Evolutionary conservation across 1,140 invertebrate species (phyloP).

Genomic region (Trialeurodes vaporariorum): DNA sequence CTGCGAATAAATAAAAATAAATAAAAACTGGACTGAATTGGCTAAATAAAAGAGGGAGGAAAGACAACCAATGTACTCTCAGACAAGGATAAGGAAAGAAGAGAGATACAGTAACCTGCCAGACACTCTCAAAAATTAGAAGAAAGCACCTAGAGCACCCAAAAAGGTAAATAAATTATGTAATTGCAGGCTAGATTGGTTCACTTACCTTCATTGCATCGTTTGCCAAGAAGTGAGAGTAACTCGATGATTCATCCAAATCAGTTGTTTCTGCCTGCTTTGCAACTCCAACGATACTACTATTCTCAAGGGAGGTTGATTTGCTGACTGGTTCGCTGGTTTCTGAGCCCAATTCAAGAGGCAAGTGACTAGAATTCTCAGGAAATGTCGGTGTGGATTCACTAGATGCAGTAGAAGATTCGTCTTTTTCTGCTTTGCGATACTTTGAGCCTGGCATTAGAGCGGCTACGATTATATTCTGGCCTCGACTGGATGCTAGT

Average conservation of each 20-base stretch:
- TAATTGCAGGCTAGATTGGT: too few relatives aligned
- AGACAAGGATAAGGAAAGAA: too few relatives aligned
- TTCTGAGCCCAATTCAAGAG: neutral
- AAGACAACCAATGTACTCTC: too few relatives aligned
- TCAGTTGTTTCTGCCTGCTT: neutral
- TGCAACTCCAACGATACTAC: neutral
- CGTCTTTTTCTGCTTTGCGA: neutral
- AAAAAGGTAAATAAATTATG: too few relatives aligned
- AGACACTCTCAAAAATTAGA: too few relatives aligned
- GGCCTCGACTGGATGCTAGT: neutral
- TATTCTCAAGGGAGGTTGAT: neutral
- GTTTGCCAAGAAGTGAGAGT: neutral
- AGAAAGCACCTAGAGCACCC: too few relatives aligned
- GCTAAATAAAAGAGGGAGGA: too few relatives aligned
- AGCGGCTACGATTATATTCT: neutral
- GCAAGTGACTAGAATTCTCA: neutral
- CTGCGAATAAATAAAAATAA: too few relatives aligned
- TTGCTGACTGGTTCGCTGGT: neutral
- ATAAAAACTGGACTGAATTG: too few relatives aligned
- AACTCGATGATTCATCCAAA: neutral
- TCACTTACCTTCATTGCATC: neutral
- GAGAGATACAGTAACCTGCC: too few relatives aligned
- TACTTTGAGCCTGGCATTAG: neutral
- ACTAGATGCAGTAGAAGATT: neutral
- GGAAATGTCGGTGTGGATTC: neutral